Percentiles rank a stretch among this genome's conserved stretches.
phyloP scores from a whole-genome alignment of 2,888 invertebrate genomes.

The Drosophila mettleri region DNA sequence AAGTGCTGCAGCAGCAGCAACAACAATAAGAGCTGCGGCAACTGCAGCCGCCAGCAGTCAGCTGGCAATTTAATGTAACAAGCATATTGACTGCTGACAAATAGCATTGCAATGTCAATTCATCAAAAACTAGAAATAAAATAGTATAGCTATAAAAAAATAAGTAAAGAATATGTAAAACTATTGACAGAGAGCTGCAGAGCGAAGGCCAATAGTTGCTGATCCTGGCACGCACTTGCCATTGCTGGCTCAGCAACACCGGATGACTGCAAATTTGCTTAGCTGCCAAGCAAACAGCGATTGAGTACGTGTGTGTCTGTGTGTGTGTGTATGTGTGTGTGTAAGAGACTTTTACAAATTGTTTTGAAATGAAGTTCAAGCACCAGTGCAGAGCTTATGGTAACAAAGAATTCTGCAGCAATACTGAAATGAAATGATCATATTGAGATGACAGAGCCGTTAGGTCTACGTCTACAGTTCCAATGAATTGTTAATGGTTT shows the following conservation, averaged over 20 bases:
- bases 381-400: conserved; percentile 34
- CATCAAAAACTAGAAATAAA: conserved; percentile 75
- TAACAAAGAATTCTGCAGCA: conserved; percentile 12
- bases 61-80: conserved; percentile 83
- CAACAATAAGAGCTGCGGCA: conserved; percentile 36
- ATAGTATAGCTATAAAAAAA: conserved; percentile 25
- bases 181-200: conserved; percentile 47
- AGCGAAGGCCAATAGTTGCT: conserved; percentile 43
- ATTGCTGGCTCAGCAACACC: conserved; percentile 63
- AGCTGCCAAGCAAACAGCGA: conserved; percentile 80
- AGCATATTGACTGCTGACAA: conserved; percentile 85
- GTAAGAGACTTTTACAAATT: conserved; percentile 75
- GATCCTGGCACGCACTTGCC: conserved; percentile 50
- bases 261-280: conserved; percentile 69
- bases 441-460: background rate
- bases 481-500: too few species aligned
- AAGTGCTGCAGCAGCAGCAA: conserved; percentile 42
- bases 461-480: too few species aligned
- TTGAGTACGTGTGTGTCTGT: conserved; percentile 39
- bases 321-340: conserved; percentile 33
- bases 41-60: conserved; percentile 46
- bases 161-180: conserved; percentile 32
- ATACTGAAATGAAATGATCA: too few species aligned
- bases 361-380: conserved; percentile 79
- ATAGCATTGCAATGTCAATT: conserved; percentile 85